A percentile compares a stretch with the other conserved stretches of the same genome.
These are phyloP conservation scores for Akabosia matsudoensis DNA, from an alignment of 1,140 invertebrate species.

Conservation along the genomic window DNA sequence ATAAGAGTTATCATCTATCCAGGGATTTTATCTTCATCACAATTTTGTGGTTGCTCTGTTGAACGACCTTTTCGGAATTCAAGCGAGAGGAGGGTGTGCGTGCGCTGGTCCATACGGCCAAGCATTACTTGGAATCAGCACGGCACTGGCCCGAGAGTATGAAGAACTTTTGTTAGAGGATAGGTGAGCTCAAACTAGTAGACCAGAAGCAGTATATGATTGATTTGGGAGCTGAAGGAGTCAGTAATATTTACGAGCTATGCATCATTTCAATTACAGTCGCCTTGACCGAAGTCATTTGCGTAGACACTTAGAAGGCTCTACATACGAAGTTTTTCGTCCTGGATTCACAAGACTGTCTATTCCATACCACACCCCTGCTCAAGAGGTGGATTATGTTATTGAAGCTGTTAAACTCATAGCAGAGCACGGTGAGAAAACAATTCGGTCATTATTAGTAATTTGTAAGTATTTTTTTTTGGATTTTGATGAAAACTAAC, in stretches of 20 bases:
- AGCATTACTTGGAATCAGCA: conserved; percentile 77
- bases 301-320: conserved; percentile 59
- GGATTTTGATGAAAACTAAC: too few species aligned
- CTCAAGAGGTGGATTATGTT: conserved; percentile 74
- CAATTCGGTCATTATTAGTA: background rate
- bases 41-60: conserved; percentile 83
- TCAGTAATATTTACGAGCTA: background rate
- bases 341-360: conserved; percentile 84
- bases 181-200: too few species aligned
- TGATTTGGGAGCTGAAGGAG: too few species aligned
- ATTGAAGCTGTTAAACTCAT: conserved; percentile 82
- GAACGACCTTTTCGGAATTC: conserved; percentile 89
- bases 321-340: conserved; percentile 68
- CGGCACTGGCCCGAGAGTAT: conserved; percentile 69
- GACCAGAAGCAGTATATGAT: too few species aligned
- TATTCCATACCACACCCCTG: conserved; percentile 78
- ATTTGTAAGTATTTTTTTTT: too few species aligned
- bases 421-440: conserved; percentile 61
- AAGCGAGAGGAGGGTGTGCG: conserved; percentile 78
- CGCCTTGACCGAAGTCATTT: conserved; percentile 62
- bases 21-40: conserved; percentile 78
- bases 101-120: conserved; percentile 82
- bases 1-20: background rate
- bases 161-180: conserved; percentile 72
- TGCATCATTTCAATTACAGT: conserved; percentile 49